Base-by-base conservation (phyloP, 2,113 vertebrate species). In the Megaceryle maxima region DNA sequence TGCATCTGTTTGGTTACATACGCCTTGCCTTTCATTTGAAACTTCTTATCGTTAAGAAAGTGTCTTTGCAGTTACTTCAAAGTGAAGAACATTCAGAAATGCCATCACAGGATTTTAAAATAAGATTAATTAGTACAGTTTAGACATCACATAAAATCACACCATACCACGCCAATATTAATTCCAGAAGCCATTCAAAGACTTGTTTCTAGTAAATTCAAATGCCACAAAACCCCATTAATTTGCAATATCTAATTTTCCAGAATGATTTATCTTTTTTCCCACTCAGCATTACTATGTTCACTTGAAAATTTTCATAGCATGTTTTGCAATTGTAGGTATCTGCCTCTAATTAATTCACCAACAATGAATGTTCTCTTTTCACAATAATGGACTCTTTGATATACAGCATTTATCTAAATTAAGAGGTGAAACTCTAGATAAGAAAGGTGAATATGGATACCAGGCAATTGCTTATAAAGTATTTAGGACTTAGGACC, bases 81-180 rank as follows among this genome's bases (percentile, higher is more conserved):
- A 87, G 41, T 8, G 31, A 83, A 94, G 35, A 96, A 33, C 13
- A 20, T 59, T 73, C n/a, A 70, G 44, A 81, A 86, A 73, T 9
- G 3, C 73, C 90, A 86, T 83, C 79, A 53, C 48, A 86, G 72
- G 28, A 74, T 90, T 94, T 85, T 35, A 94, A 93, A 94, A 66
- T 63, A 72, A 81, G n/a, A 88, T 76, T 75, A 92, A 80, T 91
- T 82, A 84, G 29, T 79, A 59, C 39, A 84, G 66, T 51, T 88
- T 77, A 76, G 41, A 59, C 19, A 78, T 57, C 43, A 76, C 41
- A 78, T 60, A 78, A 69, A 95, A 35, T 16, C 29, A 88, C 8
- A 66, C 18, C n/a, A 50, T 41, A 33, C 21, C 9, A 6, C 73
- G 48, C 6, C 16, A 33, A 56, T 69, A 74, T 62, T 78, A 83